These are phyloP conservation scores for Cardinalis cardinalis DNA, from an alignment of 2,113 vertebrate genomes.

Conservation along the genomic window DNA sequence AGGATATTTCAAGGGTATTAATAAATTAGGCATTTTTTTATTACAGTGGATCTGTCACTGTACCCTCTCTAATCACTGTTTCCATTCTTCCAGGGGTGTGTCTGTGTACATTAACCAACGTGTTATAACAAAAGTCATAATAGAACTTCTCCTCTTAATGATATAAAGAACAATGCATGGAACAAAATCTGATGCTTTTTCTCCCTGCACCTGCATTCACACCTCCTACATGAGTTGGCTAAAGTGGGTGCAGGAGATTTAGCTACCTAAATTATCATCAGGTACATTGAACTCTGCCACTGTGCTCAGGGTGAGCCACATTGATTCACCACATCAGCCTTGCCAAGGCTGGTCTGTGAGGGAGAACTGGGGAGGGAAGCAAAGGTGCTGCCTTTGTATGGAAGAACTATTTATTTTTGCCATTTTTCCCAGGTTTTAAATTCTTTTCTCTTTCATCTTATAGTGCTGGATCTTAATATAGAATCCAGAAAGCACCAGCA, in stretches of 20 bases:
- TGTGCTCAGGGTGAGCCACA: rapidly evolving
- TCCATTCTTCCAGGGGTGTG: background rate
- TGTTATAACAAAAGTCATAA: background rate
- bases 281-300: background rate
- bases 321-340: background rate
- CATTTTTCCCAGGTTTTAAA: background rate
- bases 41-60: background rate
- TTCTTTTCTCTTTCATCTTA: background rate
- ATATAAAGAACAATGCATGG: background rate
- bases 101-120: background rate
- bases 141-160: background rate
- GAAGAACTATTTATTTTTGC: background rate
- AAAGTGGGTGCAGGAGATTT: background rate
- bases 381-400: background rate
- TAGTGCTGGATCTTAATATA: background rate
- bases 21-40: background rate
- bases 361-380: background rate
- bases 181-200: background rate
- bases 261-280: background rate
- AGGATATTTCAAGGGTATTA: background rate
- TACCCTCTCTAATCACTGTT: background rate
- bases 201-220: background rate
- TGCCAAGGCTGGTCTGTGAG: background rate
- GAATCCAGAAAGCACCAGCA: background rate
- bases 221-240: background rate